A percentile compares a stretch with the other conserved stretches of the same genome.
These are phyloP conservation scores for Gibbula magus DNA, from an alignment of 2,888 invertebrate species.

Conservation along the genomic window DNA sequence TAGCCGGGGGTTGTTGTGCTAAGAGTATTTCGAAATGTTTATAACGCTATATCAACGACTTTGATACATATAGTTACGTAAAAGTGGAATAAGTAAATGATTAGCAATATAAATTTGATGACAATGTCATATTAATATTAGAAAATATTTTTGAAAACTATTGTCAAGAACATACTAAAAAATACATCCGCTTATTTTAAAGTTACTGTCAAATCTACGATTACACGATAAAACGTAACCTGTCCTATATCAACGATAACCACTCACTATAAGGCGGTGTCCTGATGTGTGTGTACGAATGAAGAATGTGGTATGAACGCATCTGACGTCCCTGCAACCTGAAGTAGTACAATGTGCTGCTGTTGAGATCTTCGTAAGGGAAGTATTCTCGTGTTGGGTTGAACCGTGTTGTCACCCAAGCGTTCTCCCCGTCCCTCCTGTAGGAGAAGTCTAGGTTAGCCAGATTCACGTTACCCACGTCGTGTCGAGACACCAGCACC, in stretches of 20 bases:
- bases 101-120: no score
- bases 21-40: no score
- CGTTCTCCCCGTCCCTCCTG: not conserved
- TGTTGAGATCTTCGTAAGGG: not conserved
- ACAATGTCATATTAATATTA: no score
- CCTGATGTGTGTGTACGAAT: not conserved
- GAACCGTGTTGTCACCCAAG: not conserved
- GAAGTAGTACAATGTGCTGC: not conserved
- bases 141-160: no score
- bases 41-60: no score
- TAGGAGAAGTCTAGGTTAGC: constrained; percentile 6
- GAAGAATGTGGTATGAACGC: not conserved
- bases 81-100: no score
- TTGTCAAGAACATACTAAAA: no score
- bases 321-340: not conserved
- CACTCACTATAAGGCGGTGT: not conserved
- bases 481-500: not conserved
- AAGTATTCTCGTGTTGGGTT: not conserved
- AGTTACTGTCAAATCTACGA: no score
- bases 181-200: no score
- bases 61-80: no score
- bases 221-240: no score
- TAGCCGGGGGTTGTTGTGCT: not conserved
- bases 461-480: not conserved
- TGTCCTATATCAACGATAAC: not conserved